Evolutionary conservation across 2,888 invertebrate species (phyloP), one percentile per base, ranked within the genome.

Genomic region (Perizoma affinitatum): DNA sequence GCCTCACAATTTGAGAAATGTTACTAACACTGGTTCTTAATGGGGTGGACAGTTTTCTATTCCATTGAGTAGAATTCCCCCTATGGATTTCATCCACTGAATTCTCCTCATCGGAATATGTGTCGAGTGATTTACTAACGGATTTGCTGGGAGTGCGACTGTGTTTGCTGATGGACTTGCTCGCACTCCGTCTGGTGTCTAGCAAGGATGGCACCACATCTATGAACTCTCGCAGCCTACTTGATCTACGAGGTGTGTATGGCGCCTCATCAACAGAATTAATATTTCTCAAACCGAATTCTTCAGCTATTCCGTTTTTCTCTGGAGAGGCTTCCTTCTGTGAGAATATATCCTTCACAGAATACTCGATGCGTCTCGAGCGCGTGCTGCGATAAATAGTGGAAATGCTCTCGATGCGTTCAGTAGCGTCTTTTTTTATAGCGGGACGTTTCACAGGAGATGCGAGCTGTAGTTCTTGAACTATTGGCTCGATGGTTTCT

Each of bases 31-130:
- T 86, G 35, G 79, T 83, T 49, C 87, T 78, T 40, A 88, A 58
- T 0, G 93, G 92, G 47, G 93, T 93, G 2, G 90, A 86, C 44
- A 93, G 71, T 66, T 87, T 89, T 58, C 92, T 83, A 4, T 83
- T 82, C 0, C 82, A 73, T 0, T 87, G 83, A 58, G 75, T 81
- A 0, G 84, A 82, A 9, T 81, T 86, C 35, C 77, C 74, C 54
- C 71, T 80, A 4, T 55, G 58, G 10, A 74, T 58, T n/a, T 86
- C 84, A 7, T 86, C 83, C 8, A 83, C 85, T 52, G 86, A 85
- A 63, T 83, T 75, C 33, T 92, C 91, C 35, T 86, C 90, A 75
- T 91, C 92, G 2, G 90, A 90, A 68, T 78, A 85, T 36, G 82
- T 77, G 35, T 83, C 90, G 58, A 88, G 68, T 2, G 90, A 90